phyloP scores from a whole-genome alignment of 2,888 invertebrate genomes.

The Amiota minor region DNA sequence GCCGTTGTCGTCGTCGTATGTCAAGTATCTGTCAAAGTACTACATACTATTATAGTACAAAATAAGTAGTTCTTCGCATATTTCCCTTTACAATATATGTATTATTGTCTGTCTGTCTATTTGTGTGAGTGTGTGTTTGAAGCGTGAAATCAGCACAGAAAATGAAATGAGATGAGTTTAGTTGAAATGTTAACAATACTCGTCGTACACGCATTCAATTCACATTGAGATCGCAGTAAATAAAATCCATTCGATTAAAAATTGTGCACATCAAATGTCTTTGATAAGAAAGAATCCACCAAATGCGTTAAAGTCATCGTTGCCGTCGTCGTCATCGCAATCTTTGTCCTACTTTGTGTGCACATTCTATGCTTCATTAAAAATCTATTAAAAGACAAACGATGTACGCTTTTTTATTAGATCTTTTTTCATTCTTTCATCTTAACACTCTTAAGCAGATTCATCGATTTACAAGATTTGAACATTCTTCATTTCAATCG shows the following conservation, averaged over 20 bases:
- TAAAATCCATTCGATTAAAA: conserved; percentile 63
- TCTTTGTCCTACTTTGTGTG: conserved; percentile 59
- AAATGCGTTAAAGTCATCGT: conserved; percentile 45
- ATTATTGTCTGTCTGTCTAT: neutral
- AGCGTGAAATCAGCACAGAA: no score
- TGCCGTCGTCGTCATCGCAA: conserved; percentile 48
- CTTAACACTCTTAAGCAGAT: no score
- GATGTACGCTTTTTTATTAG: conserved; percentile 31
- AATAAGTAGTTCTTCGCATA: no score
- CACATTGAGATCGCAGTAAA: conserved; percentile 37
- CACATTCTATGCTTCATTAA: conserved; percentile 53
- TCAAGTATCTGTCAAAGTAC: conserved; percentile 32
- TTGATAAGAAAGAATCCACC: conserved; percentile 48
- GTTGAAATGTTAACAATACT: conserved; percentile 15
- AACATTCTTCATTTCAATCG: conserved; percentile 5
- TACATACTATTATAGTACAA: no score
- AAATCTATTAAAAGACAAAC: conserved; percentile 58
- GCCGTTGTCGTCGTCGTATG: conserved; percentile 53
- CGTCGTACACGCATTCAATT: conserved; percentile 43
- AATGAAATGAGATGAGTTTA: neutral
- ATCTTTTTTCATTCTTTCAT: neutral
- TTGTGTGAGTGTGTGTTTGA: neutral
- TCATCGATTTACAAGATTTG: conserved; percentile 4
- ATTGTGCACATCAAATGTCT: conserved; percentile 44
- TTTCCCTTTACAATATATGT: conserved; percentile 36